Conservation (phyloP, 2,888 invertebrate genomes). For the Tortricodes alternella region DNA sequence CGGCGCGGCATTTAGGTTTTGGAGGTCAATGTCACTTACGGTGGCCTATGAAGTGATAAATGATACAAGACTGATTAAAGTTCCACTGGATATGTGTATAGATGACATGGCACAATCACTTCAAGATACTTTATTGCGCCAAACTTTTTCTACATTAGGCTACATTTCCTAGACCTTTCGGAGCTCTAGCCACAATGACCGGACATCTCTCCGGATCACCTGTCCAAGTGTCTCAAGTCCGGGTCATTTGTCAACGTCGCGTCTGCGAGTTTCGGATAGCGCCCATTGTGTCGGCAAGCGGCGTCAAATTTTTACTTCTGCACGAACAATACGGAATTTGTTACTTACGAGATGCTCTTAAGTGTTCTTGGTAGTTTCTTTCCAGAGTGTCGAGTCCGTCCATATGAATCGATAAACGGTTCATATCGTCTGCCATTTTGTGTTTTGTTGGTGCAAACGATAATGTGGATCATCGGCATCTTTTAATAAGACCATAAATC, state of each 20-base stretch:
- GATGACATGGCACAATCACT: not conserved
- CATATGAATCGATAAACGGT: no score
- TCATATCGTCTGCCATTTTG: no score
- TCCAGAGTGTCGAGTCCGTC: no score
- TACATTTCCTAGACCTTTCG: slow-evolving; percentile 33
- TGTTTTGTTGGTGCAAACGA: no score
- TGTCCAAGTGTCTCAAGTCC: slow-evolving; percentile 66
- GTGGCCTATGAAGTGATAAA: not conserved
- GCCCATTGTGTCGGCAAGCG: slow-evolving; percentile 57
- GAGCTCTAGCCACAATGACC: slow-evolving; percentile 54
- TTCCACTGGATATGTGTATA: not conserved
- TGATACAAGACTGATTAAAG: not conserved
- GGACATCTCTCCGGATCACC: slow-evolving; percentile 68
- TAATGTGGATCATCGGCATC: no score
- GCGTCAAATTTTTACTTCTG: slow-evolving; percentile 31
- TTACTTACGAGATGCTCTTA: slow-evolving; percentile 3
- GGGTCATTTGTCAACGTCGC: slow-evolving; percentile 69
- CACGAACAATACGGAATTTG: not conserved
- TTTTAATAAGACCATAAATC: no score
- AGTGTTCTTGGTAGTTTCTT: not conserved
- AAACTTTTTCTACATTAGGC: slow-evolving; percentile 20
- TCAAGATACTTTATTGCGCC: not conserved
- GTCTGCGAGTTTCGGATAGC: slow-evolving; percentile 46
- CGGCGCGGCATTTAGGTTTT: not conserved
- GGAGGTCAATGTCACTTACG: slow-evolving; percentile 14